Base-by-base conservation (phyloP, 2,888 invertebrate species). In the Lasiommata megera region DNA sequence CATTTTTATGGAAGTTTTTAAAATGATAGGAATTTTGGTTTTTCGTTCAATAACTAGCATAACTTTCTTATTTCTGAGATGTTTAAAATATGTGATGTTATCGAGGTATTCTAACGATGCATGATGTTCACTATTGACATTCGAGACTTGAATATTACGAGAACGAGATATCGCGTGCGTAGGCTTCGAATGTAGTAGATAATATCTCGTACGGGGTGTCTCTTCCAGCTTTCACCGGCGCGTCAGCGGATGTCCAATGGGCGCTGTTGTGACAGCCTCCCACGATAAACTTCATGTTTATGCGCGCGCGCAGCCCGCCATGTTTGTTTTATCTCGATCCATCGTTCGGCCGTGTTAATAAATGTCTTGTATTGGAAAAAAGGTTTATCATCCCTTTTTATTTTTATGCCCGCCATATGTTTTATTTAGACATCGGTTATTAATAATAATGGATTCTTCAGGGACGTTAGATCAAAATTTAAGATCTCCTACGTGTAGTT, bases 301-400 rank as follows among this genome's bases (percentile, higher is more conserved):
- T 82, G 84, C 83, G 82, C 84, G 83, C 79, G 82, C 86, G 86
- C 82, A 76, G 86, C 77, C 83, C 82, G 88, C 86, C 88, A 88
- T 90, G 88, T 89, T 90, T 89, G 88, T 88, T 90, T 88, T 88
- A 89, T 89, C 89, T 84, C 82, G 84, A 84, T 84, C 80, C 85
- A 85, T 79, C 81, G 84, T 80, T 75, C 76, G 74, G 66, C 77
- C 77, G 85, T 85, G 88, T 90, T 88, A 89, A 88, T 90, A 88
- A 88, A 89, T 85, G 83, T 85, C 85, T 84, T 76, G 79, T 81
- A 84, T 84, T 79, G 76, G 73, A 80, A 80, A 82, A 79, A 83
- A 74, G 69, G 54, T 61, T 67, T 69, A 69, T 79, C 77, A 69
- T 77, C 71, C 67, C 77, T 81, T 84, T 79, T 82, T 81, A 73